Evolutionary conservation across 1,140 invertebrate genomes (phyloP).

Genomic region (Solen grandis): DNA sequence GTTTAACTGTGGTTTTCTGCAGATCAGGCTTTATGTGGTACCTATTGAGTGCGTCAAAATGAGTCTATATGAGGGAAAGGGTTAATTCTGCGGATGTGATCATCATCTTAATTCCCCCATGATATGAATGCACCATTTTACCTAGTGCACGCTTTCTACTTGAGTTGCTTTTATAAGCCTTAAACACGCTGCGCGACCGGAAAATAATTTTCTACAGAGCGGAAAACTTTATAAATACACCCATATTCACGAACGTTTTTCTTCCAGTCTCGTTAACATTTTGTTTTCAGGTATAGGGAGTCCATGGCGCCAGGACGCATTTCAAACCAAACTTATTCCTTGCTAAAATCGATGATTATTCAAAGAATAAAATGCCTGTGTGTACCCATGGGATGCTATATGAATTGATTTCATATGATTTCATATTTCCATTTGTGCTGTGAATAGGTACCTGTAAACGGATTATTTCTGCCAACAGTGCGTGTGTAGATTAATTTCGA

Average conservation of each 20-base stretch:
- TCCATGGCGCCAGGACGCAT: slow-evolving; percentile 19
- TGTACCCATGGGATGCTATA: not conserved
- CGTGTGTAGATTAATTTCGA: slow-evolving; percentile 34
- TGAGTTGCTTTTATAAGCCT: slow-evolving; percentile 36
- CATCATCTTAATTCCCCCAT: slow-evolving; percentile 37
- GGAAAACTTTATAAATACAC: slow-evolving; percentile 53
- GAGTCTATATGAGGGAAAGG: slow-evolving; percentile 30
- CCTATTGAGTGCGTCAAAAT: too few relatives aligned
- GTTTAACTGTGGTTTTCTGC: too few relatives aligned
- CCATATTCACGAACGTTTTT: slow-evolving; percentile 25
- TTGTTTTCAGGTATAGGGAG: slow-evolving; percentile 14
- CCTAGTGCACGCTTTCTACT: slow-evolving; percentile 19
- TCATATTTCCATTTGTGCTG: slow-evolving; percentile 46
- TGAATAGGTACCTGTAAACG: slow-evolving; percentile 29
- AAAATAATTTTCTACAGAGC: slow-evolving; percentile 52
- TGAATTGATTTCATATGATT: slow-evolving; percentile 10
- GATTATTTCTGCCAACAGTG: slow-evolving; percentile 38
- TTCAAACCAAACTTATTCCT: slow-evolving; percentile 13
- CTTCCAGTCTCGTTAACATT: slow-evolving; percentile 11
- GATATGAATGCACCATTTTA: slow-evolving; percentile 36
- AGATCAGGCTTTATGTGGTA: too few relatives aligned
- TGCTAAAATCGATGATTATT: slow-evolving; percentile 19
- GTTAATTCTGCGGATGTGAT: slow-evolving; percentile 51
- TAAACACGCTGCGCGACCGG: slow-evolving; percentile 41
- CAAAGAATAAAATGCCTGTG: slow-evolving; percentile 16